Evolutionary conservation across 2,797 vertebrate genomes (phyloP), one percentile per base, ranked within the genome.

Genomic region (Harpagifer antarcticus): DNA sequence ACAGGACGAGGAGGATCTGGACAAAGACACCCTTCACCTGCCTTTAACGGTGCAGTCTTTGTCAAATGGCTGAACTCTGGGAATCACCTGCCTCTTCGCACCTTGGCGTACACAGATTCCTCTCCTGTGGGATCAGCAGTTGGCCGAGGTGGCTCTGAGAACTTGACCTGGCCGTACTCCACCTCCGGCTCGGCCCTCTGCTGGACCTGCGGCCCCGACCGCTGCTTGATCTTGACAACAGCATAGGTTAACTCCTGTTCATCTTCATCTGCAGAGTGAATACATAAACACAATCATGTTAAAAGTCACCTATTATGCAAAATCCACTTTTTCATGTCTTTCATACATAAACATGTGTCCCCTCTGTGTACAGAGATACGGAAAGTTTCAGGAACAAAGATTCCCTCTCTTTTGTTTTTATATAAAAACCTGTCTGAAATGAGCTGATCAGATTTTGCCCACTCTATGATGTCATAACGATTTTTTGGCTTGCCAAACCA

Each of bases 161-260:
- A 73, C 64, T 55, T 83, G 33, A 92, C 65, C 12, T 92, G 72
- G 9, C 79, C 79, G 1, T 92, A 94, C 71, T 90, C 90, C 64
- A 93, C 90, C 44, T 83, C 79, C 20, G 5, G 7, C 7, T 85
- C 78, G 0, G 0, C 9, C 1, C 1, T 67, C 0, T 53, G 62
- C 43, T 48, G 59, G 27, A 1, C 12, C 20, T 1, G 2, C 49
- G 31, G 66, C 44, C 2, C 15, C 11, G 15, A 68, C 37, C 31
- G 71, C 15, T 74, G 68, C 23, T 58, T 1, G 0, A 89, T 5
- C 44, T n/a, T 82, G 14, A 91, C 20, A 4, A 89, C 74, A 7
- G 83, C 82, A 1, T 91, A 86, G 17, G 80, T 86, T 19, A 91
- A 3, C 16, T 91, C 85, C 54, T 86, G 47, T 0, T 79, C 78